Evolutionary conservation across 2,113 vertebrate genomes (phyloP).

Genomic region (Dipodomys spectabilis): DNA sequence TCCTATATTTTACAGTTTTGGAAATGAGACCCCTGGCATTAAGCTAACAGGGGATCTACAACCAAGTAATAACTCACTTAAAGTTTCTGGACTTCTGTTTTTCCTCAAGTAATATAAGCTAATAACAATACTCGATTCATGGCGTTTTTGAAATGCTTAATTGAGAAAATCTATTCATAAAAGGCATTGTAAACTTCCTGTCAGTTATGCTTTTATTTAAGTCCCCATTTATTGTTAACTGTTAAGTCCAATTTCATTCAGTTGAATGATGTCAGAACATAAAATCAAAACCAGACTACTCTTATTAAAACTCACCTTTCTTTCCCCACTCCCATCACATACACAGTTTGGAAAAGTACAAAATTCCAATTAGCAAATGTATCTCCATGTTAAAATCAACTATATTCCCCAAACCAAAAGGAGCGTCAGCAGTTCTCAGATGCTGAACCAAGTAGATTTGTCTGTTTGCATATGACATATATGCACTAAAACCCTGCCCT

Average conservation of each 20-base stretch:
- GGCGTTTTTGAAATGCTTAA: neutral
- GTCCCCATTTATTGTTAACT: neutral
- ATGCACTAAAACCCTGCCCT: neutral
- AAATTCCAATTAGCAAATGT: neutral
- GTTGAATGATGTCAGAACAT: neutral
- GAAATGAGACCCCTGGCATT: neutral
- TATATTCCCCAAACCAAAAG: neutral
- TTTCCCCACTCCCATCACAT: neutral
- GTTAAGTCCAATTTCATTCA: neutral
- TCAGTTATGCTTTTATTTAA: conserved; percentile 6
- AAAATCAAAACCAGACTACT: neutral
- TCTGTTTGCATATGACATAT: neutral
- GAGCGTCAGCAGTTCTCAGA: neutral
- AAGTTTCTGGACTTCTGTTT: neutral
- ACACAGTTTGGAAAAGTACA: neutral
- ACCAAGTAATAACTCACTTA: neutral
- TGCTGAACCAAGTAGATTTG: neutral
- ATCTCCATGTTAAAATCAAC: neutral
- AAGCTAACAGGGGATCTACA: neutral
- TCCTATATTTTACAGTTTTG: neutral
- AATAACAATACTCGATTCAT: neutral
- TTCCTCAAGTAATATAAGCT: neutral
- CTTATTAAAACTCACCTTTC: neutral
- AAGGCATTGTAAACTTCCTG: neutral
- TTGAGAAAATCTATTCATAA: neutral